phyloP scores from a whole-genome alignment of 2,113 vertebrate species.

The Campylorhamphus procurvoides region DNA sequence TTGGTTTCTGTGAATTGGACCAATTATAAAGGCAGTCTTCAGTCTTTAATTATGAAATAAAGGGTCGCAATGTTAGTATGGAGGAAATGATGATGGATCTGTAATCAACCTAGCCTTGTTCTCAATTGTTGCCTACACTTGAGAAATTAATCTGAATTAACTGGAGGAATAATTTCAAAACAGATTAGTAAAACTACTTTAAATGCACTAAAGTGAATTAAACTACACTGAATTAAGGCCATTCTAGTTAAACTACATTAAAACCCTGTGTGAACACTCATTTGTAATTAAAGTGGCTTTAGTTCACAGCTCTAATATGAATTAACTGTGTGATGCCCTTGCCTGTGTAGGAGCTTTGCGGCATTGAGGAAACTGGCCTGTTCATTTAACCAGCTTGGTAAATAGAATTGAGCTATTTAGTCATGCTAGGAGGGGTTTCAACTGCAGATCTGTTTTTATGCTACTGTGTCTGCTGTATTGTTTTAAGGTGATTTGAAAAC shows the following conservation, averaged over 20 bases:
- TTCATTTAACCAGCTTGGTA: not conserved
- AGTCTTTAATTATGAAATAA: slow-evolving; percentile 14
- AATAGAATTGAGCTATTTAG: not conserved
- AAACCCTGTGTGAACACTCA: slow-evolving; percentile 43
- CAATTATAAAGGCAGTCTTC: not conserved
- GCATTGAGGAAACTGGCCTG: not conserved
- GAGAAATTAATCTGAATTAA: slow-evolving; percentile 60
- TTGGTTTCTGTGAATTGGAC: not conserved
- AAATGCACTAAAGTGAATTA: slow-evolving; percentile 56
- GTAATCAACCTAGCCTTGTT: slow-evolving; percentile 8
- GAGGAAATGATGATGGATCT: not conserved
- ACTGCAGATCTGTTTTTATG: not conserved
- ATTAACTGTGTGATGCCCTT: not conserved
- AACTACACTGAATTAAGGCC: slow-evolving; percentile 33
- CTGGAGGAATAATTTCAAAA: slow-evolving; percentile 28
- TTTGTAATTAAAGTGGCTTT: slow-evolving; percentile 42
- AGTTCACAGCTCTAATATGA: slow-evolving; percentile 23
- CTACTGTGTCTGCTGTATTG: not conserved
- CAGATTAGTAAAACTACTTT: slow-evolving; percentile 42
- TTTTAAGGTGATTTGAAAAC: not conserved
- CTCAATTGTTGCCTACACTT: not conserved
- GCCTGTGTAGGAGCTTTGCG: not conserved
- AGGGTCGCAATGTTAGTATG: not conserved
- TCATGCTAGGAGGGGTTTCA: not conserved
- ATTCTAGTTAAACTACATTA: slow-evolving; percentile 28